phyloP scores from a whole-genome alignment of 1,140 invertebrate species.

The Drosophila serrata region DNA sequence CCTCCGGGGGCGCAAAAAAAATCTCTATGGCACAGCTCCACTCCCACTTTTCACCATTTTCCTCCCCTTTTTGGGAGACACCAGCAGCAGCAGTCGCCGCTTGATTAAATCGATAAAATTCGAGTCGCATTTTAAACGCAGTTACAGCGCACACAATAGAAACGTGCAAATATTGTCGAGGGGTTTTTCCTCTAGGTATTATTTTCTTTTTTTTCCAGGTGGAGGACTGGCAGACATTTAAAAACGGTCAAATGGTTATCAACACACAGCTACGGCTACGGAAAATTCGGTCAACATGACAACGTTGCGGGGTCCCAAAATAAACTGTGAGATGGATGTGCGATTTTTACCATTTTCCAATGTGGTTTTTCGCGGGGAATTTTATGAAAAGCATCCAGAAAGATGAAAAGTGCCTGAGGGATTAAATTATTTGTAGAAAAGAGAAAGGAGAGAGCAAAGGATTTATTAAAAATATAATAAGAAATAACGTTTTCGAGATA shows the following conservation, averaged over 20 bases:
- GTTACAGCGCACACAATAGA: constrained; percentile 71
- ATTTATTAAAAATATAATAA: not conserved
- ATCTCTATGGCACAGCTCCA: not conserved
- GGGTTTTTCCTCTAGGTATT: not conserved
- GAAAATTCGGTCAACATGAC: constrained; percentile 73
- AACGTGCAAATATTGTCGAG: constrained; percentile 72
- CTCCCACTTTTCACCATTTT: not conserved
- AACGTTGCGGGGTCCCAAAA: constrained; percentile 19
- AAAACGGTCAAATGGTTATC: constrained; percentile 65
- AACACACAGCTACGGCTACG: constrained; percentile 35
- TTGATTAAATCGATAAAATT: constrained; percentile 84
- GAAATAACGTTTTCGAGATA: not conserved
- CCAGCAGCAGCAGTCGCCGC: constrained; percentile 41
- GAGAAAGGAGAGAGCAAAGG: too few species aligned
- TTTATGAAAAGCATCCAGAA: not conserved
- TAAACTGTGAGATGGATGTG: not conserved
- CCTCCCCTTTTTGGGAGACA: constrained; percentile 2
- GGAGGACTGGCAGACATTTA: constrained; percentile 42
- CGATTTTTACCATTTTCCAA: not conserved
- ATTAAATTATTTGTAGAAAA: not conserved
- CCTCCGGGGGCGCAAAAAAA: constrained; percentile 18
- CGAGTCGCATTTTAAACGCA: constrained; percentile 74
- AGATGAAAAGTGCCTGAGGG: not conserved
- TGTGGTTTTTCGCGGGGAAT: not conserved
- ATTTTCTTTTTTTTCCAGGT: constrained; percentile 5